Base-by-base conservation (phyloP, 1,140 invertebrate genomes). In the Orchesella cincta region DNA sequence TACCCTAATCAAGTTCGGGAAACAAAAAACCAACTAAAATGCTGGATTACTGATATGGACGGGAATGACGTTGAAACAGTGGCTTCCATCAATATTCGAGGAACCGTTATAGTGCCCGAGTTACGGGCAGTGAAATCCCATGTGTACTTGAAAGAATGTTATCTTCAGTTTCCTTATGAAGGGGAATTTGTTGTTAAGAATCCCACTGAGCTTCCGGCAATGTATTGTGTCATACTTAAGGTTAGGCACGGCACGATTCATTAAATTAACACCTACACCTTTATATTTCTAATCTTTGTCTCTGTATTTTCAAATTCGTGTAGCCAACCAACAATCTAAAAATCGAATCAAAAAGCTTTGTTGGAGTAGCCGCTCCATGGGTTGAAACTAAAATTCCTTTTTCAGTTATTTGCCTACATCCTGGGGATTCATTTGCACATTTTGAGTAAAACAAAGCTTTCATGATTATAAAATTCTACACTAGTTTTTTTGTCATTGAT, bases 21-120 rank as follows among this genome's bases (percentile, higher is more conserved):
- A 36, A 39, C 46, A 46, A 23, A 8, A 46, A 73, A 73, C 26
- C 3, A 46, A 3, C 16, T 73, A 18, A 51, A 46, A 14, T 73
- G 71, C 29, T 73, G 39, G 34, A 36, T 73, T 39, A 51, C 39
- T 1, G 71, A 73, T 29, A 23, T 23, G n/a, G 36, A 46, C 8
- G 71, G 71, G 18, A 46, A 36, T 46, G 23, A 28, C n/a, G 71
- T 73, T 12, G 71, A 73, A 31, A 57, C 54, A n/a, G 36, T 39
- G 2, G 71, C 39, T 20, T 73, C 36, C 36, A 46, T 73, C 31
- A 46, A n/a, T 3, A 8, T 51, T 73, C 23, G 36, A 5, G 34
- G 71, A 12, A 12, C 36, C 16, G 71, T 73, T 3, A 8, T 29
- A 1, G 34, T 46, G 1, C 71, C 39, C 33, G 46, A 12, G 5